phyloP scores from a whole-genome alignment of 2,113 vertebrate species.

The Lophura nycthemera region DNA sequence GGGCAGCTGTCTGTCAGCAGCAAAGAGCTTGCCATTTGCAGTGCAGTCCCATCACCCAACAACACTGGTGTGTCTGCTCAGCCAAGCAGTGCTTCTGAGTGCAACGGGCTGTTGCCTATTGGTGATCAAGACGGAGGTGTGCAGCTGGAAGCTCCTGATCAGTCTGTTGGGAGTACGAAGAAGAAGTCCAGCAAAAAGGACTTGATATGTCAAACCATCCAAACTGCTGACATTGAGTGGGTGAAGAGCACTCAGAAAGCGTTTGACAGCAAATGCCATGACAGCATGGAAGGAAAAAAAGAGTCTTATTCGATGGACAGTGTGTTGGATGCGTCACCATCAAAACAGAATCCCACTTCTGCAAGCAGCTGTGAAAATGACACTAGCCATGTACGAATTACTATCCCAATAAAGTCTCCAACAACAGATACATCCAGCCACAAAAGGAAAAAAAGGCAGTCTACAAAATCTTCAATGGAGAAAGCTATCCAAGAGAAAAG shows the following conservation, averaged over 20 bases:
- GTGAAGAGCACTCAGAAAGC: slow-evolving; percentile 87
- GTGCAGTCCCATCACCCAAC: slow-evolving; percentile 65
- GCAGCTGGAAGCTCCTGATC: slow-evolving; percentile 85
- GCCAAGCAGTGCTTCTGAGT: slow-evolving; percentile 63
- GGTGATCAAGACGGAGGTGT: slow-evolving; percentile 83
- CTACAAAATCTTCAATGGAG: slow-evolving; percentile 83
- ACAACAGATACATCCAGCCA: slow-evolving; percentile 78
- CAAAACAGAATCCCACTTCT: slow-evolving; percentile 76
- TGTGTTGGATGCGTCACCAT: slow-evolving; percentile 59
- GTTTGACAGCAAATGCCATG: slow-evolving; percentile 80
- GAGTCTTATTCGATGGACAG: slow-evolving; percentile 79
- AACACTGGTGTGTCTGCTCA: slow-evolving; percentile 39
- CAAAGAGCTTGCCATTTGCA: slow-evolving; percentile 77
- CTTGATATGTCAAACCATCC: slow-evolving; percentile 80
- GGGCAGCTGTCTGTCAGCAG: slow-evolving; percentile 73
- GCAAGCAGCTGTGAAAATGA: slow-evolving; percentile 79
- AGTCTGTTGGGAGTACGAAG: slow-evolving; percentile 85
- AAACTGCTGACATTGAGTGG: slow-evolving; percentile 85
- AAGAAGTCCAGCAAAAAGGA: slow-evolving; percentile 94
- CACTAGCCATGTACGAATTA: slow-evolving; percentile 78
- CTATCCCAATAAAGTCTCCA: slow-evolving; percentile 85
- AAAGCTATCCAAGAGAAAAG: slow-evolving; percentile 82
- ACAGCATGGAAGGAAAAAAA: slow-evolving; percentile 85
- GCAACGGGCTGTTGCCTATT: slow-evolving; percentile 75
- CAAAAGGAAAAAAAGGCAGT: slow-evolving; percentile 91